phyloP scores from a whole-genome alignment of 2,113 vertebrate species.

The Piaya cayana region DNA sequence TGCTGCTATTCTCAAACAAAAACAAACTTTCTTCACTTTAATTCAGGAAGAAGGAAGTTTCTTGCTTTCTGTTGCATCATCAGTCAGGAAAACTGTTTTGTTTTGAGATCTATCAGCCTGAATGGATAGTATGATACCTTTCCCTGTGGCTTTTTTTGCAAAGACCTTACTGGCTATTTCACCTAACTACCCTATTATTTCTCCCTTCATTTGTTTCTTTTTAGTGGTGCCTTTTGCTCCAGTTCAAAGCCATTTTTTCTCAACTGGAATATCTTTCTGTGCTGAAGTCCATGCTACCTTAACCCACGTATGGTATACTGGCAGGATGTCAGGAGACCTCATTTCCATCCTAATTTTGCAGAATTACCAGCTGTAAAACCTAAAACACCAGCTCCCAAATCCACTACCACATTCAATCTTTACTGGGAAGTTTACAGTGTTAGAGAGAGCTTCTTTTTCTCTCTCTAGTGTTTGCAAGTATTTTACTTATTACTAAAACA shows the following conservation, averaged over 20 bases:
- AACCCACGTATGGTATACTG: not conserved
- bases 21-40: not conserved
- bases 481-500: not conserved
- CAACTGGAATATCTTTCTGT: not conserved
- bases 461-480: not conserved
- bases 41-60: not conserved
- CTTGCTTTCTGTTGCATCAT: not conserved
- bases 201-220: not conserved
- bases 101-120: not conserved
- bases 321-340: not conserved
- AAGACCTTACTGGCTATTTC: not conserved
- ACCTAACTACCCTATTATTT: not conserved
- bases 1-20: not conserved
- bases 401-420: not conserved
- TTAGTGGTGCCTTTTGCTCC: not conserved
- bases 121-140: not conserved
- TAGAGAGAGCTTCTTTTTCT: not conserved
- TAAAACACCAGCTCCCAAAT: not conserved
- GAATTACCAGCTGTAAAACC: not conserved
- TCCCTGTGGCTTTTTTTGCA: not conserved
- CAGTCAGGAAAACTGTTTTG: not conserved
- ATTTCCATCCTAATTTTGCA: not conserved
- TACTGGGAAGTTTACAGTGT: not conserved
- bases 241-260: not conserved
- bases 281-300: not conserved